Evolutionary conservation across 2,113 vertebrate species (phyloP), one percentile per base, ranked within the genome.

Genomic region (Hucho hucho): DNA sequence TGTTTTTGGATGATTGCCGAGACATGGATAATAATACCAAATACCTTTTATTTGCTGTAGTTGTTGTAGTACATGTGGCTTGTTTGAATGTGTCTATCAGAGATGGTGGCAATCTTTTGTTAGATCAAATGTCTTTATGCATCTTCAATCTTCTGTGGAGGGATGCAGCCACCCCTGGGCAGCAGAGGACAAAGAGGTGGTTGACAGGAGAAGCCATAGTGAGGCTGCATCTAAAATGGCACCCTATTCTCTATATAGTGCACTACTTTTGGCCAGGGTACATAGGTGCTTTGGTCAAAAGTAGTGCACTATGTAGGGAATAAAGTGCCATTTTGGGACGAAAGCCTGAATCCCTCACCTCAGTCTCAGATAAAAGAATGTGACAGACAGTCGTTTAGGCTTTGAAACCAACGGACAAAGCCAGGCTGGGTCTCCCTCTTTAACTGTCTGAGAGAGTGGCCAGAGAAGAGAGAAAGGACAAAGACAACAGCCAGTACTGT

Each of bases 331-430:
- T 53, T 53, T 53, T 53, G 49, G 14, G 14, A 53, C 14, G 1
- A 2, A 11, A 11, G 37, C 7, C 49, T 20, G 46, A 67, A 66
- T 32, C 24, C 28, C 29, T 64, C 29, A 74, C 49, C 69, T 68
- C 32, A 13, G 61, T 65, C 26, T 26, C 70, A 69, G 71, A 67
- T 69, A 64, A 73, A 26, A 64, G 22, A 67, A 79, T 65, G 68
- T 79, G 77, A 75, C 77, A 74, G 47, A 28, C 32, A 4, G 29
- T 46, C 29, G 70, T 72, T 74, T 37, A 70, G 56, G 53, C 53
- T 32, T 53, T 46, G 66, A 64, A 32, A 56, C 37, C 22, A 29
- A 29, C 3, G 14, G 22, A 72, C 47, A 63, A 76, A 49, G 37
- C 32, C 16, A 12, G 7, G 26, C 58, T 22, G 53, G 29, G 18